phyloP scores from a whole-genome alignment of 2,888 invertebrate species.

The Metalampra italica region DNA sequence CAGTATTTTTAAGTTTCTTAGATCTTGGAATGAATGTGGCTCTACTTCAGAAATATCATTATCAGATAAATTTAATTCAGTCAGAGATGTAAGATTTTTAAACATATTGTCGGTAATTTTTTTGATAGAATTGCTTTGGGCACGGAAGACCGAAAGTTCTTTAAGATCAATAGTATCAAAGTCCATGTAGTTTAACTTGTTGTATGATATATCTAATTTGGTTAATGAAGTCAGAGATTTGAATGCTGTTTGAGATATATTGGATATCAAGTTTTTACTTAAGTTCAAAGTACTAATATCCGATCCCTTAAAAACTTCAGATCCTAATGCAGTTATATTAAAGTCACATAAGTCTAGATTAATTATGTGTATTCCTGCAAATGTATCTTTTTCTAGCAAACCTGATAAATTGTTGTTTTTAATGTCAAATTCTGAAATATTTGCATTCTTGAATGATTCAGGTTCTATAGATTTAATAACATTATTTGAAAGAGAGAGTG shows the following conservation, averaged over 20 bases:
- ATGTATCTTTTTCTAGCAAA: neutral
- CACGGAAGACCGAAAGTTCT: neutral
- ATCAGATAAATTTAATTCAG: constrained; percentile 3
- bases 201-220: constrained; percentile 8
- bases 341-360: constrained; percentile 3
- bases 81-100: neutral
- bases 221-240: neutral
- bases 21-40: constrained; percentile 10
- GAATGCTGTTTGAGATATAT: constrained; percentile 2
- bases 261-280: constrained; percentile 4
- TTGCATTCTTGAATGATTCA: constrained; percentile 6
- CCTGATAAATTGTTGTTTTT: constrained; percentile 2
- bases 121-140: neutral
- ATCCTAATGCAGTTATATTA: constrained; percentile 3
- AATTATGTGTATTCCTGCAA: constrained; percentile 1
- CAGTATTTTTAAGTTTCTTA: constrained; percentile 10
- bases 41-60: constrained; percentile 10
- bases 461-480: constrained; percentile 7
- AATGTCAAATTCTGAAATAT: neutral
- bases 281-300: constrained; percentile 3
- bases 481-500: neutral
- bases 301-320: constrained; percentile 1
- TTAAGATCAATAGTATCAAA: constrained; percentile 3
- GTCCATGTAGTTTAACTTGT: constrained; percentile 1
- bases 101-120: neutral